Percentiles rank a stretch among this genome's conserved stretches.
Evolutionary conservation across 2,797 vertebrate genomes (phyloP).

Genomic region (Semotilus atromaculatus): DNA sequence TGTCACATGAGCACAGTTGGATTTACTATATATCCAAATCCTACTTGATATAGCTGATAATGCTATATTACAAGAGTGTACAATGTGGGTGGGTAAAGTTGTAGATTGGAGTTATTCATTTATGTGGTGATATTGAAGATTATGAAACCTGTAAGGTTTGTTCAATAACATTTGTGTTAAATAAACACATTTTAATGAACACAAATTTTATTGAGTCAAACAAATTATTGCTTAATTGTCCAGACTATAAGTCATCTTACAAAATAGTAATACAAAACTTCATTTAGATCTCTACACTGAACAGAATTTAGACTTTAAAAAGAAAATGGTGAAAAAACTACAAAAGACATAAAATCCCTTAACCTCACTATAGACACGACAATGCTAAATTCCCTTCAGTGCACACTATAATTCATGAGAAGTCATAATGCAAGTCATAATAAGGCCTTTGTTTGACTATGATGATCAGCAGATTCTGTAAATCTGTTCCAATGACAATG

Average conservation of each 20-base stretch:
- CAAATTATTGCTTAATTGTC: not conserved
- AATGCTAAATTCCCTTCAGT: not conserved
- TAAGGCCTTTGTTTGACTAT: conserved; percentile 25
- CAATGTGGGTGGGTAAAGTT: not conserved
- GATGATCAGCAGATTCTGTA: conserved; percentile 40
- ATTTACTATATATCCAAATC: not conserved
- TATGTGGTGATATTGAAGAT: not conserved
- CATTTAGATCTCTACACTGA: not conserved
- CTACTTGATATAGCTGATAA: not conserved
- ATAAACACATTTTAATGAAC: not conserved
- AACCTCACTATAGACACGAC: conserved; percentile 34
- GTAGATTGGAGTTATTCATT: not conserved
- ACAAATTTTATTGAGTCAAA: not conserved
- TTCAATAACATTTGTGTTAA: not conserved
- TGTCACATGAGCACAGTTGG: not conserved
- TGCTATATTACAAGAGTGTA: not conserved
- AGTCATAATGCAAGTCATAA: conserved; percentile 33
- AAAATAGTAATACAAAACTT: not conserved
- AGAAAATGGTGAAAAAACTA: not conserved
- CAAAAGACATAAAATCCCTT: not conserved
- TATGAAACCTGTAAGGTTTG: not conserved
- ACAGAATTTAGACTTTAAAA: not conserved
- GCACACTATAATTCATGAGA: not conserved
- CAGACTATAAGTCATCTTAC: not conserved
- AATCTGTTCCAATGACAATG: conserved; percentile 17